Evolutionary conservation across 2,888 invertebrate species (phyloP), one percentile per base, ranked within the genome.

Genomic region (Drosophila quinaria): DNA sequence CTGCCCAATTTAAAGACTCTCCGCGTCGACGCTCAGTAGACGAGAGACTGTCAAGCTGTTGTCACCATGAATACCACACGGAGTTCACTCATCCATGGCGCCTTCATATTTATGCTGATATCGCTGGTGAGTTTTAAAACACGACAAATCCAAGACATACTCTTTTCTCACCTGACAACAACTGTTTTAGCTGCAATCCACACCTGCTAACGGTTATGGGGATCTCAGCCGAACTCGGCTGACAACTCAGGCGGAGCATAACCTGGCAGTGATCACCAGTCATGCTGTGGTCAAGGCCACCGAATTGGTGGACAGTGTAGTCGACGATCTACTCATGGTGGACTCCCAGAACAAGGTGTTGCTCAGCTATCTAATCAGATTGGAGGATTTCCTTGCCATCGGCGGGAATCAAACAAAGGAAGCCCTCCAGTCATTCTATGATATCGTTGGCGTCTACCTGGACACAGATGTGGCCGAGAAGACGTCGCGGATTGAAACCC

Each of bases 251-350:
- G 78, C 89, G 10, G 75, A 88, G 13, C 80, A 83, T 5, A 73
- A 67, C 2, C 13, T 84, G 17, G 51, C 46, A 2, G 35, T 58
- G 3, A 69, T 88, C 0, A 88, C 78, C 13, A 70, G 33, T 4
- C 73, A 78, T 10, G 60, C 85, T 5, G 42, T 88, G 1, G 22
- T 22, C 0, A 83, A 70, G 59, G 84, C 84, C 55, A 78, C 62
- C 2, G 73, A 75, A 13, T 10, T 84, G 65, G 80, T 75, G 5
- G 89, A 84, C 3, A 66, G 70, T 50, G 75, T 88, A 0, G 81
- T 84, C 0, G 87, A 84, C 37, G 84, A 84, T 64, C 67, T 84
- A 5, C 70, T 80, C 0, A 64, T 88, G 4, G 22, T 84, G 49
- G 81, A 84, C 56, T 83, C 89, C 0, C 80, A 80, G 19, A 84